Percentiles rank a stretch among this genome's conserved stretches.
These are phyloP conservation scores for Gymnoscopelus microlampas DNA, from an alignment of 2,797 vertebrate species.

Conservation along the genomic window DNA sequence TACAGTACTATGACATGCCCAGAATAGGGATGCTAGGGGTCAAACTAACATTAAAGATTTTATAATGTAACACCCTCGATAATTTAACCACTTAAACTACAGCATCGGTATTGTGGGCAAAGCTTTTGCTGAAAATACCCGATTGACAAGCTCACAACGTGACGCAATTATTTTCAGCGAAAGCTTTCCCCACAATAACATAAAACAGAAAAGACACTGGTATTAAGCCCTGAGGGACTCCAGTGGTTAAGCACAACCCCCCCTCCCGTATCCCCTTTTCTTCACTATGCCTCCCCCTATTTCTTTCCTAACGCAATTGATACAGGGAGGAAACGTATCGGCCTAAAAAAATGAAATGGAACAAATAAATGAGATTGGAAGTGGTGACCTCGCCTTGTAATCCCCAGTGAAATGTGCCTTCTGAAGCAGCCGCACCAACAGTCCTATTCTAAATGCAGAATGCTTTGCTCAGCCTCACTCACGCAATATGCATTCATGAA, in stretches of 20 bases:
- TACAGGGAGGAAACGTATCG: conserved; percentile 47
- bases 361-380: conserved; percentile 71
- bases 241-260: conserved; percentile 12
- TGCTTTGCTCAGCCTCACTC: neutral
- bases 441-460: conserved; percentile 17
- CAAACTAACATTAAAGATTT: too few relatives aligned
- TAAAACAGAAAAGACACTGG: too few relatives aligned
- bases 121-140: too few relatives aligned
- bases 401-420: conserved; percentile 51
- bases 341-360: conserved; percentile 68
- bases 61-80: too few relatives aligned
- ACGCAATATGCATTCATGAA: conserved; percentile 10
- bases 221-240: too few relatives aligned
- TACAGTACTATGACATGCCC: too few relatives aligned
- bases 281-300: conserved; percentile 28
- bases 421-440: conserved; percentile 7
- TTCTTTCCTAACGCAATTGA: conserved; percentile 43
- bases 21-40: too few relatives aligned
- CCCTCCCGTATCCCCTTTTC: neutral
- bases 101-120: too few relatives aligned
- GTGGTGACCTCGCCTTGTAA: conserved; percentile 69
- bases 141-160: too few relatives aligned
- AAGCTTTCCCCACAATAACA: too few relatives aligned
- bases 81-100: too few relatives aligned
- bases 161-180: too few relatives aligned